Evolutionary conservation across 2,113 vertebrate genomes (phyloP).

Genomic region (Halichoerus grypus): DNA sequence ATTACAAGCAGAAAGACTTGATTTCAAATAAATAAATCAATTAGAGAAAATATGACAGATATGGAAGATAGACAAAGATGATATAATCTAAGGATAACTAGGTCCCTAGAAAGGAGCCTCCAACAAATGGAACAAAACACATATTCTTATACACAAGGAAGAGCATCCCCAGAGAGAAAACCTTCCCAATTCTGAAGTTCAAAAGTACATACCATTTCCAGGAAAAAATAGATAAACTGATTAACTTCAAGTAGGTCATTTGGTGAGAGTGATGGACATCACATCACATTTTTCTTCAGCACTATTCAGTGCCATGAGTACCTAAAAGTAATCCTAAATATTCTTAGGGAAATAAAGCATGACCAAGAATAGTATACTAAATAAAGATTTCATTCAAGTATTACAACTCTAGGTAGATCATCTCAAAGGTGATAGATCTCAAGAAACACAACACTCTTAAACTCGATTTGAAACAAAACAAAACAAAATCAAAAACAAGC

Average conservation of each 20-base stretch:
- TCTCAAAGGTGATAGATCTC: neutral
- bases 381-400: neutral
- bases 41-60: neutral
- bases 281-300: neutral
- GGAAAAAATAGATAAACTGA: neutral
- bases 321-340: neutral
- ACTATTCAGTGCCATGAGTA: neutral
- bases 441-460: neutral
- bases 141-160: neutral
- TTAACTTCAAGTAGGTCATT: neutral
- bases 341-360: neutral
- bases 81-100: neutral
- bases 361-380: neutral
- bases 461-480: neutral
- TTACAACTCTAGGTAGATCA: neutral
- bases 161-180: neutral
- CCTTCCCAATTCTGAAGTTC: neutral
- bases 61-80: neutral
- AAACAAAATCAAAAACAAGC: neutral
- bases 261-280: neutral
- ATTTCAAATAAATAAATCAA: neutral
- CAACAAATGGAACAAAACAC: neutral
- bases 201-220: neutral
- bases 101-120: neutral
- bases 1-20: neutral